phyloP scores from a whole-genome alignment of 2,888 invertebrate species.

The Drosophila colorata region DNA sequence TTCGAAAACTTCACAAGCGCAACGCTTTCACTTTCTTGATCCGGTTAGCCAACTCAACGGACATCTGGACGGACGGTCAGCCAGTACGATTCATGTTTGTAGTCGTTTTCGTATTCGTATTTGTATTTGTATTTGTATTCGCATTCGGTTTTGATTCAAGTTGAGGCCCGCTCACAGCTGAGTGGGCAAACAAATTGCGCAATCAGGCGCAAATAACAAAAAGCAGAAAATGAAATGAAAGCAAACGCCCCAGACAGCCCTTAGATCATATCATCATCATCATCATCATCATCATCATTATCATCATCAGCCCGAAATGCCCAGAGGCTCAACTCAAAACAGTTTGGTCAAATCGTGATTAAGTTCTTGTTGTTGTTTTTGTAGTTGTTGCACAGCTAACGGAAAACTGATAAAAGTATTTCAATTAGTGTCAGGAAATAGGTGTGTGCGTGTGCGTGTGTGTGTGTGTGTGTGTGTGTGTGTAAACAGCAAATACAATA shows the following conservation, averaged over 20 bases:
- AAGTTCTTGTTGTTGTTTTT: constrained; percentile 5
- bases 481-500: constrained; percentile 42
- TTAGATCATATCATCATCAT: constrained; percentile 71
- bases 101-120: constrained; percentile 8
- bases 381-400: constrained; percentile 30
- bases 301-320: constrained; percentile 28
- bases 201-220: constrained; percentile 75
- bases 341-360: constrained; percentile 20
- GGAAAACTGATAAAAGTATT: constrained; percentile 75
- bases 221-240: constrained; percentile 58
- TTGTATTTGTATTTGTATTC: constrained; percentile 12
- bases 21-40: constrained; percentile 58
- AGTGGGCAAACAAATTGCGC: constrained; percentile 72
- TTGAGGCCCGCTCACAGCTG: constrained; percentile 58
- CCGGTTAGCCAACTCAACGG: constrained; percentile 25
- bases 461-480: too few species aligned
- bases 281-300: constrained; percentile 5
- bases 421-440: constrained; percentile 77
- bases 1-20: constrained; percentile 14
- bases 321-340: constrained; percentile 33
- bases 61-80: constrained; percentile 1
- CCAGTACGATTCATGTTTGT: constrained; percentile 1
- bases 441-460: constrained; percentile 11
- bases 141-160: constrained; percentile 20
- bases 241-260: constrained; percentile 56